These are phyloP conservation scores for Psilopogon haemacephalus DNA, from an alignment of 2,113 vertebrate genomes.

Conservation along the genomic window DNA sequence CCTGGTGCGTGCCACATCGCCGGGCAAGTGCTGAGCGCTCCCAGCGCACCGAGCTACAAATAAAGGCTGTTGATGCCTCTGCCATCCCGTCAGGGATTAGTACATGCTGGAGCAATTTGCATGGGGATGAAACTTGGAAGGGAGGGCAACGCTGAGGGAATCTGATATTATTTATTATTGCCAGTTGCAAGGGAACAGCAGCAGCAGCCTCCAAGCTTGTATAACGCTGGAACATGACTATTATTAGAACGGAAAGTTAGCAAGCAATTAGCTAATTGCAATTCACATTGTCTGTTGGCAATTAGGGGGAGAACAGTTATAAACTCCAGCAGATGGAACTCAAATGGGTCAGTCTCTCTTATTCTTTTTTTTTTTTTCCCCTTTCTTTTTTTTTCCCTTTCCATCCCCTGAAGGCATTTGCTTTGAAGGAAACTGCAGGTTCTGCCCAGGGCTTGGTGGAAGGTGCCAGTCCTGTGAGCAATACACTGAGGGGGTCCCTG, in stretches of 20 bases:
- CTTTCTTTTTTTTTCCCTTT: too few species aligned
- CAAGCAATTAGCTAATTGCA: conserved; percentile 69
- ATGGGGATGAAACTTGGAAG: conserved; percentile 54
- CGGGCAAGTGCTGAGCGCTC: background rate
- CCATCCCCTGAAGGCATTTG: background rate
- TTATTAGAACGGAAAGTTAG: conserved; percentile 70
- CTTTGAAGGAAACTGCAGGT: background rate
- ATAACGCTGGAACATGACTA: conserved; percentile 62
- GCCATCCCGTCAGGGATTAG: conserved; percentile 41
- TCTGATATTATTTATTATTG: conserved; percentile 60
- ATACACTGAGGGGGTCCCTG: rapidly evolving
- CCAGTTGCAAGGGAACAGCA: conserved; percentile 64
- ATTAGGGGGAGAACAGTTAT: conserved; percentile 41
- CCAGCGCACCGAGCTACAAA: background rate
- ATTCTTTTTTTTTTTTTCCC: background rate
- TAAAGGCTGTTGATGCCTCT: conserved; percentile 32
- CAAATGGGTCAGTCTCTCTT: background rate
- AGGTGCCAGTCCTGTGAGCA: background rate
- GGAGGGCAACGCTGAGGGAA: conserved; percentile 43
- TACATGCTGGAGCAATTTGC: conserved; percentile 62
- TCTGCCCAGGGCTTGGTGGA: background rate
- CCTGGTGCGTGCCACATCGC: background rate
- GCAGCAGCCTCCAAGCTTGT: conserved; percentile 67
- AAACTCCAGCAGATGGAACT: conserved; percentile 52
- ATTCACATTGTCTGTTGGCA: conserved; percentile 63